Evolutionary conservation across 2,113 vertebrate species (phyloP).

Genomic region (Centrocercus urophasianus): DNA sequence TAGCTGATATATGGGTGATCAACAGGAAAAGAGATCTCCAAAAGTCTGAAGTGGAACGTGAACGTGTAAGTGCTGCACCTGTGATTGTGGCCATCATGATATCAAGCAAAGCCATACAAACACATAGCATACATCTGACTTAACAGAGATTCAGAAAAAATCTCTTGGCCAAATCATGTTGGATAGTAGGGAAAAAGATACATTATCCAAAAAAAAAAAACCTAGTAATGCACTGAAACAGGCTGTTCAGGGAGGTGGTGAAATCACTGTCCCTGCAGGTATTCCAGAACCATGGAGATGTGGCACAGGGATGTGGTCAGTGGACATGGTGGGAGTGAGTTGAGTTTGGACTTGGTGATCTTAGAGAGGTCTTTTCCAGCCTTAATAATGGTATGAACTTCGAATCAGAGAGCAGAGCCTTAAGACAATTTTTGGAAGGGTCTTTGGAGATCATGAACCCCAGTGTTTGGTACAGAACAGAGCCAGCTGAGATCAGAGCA

Average conservation of each 20-base stretch:
- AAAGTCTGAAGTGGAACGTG: fast-evolving
- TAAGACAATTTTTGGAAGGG: not conserved
- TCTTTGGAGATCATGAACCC: fast-evolving
- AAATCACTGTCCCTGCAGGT: no score
- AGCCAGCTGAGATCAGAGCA: not conserved
- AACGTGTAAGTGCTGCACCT: fast-evolving
- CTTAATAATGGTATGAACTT: no score
- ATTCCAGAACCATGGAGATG: no score
- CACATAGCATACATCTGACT: not conserved
- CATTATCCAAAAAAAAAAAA: no score
- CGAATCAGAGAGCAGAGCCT: not conserved
- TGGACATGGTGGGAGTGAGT: no score
- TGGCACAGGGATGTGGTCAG: no score
- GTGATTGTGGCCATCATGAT: not conserved
- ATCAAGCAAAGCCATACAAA: not conserved
- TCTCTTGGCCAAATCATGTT: not conserved
- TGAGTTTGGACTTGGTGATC: no score
- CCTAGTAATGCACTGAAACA: no score
- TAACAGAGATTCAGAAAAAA: not conserved
- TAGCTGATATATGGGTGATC: not conserved
- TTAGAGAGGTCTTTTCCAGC: no score
- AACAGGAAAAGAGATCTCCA: not conserved
- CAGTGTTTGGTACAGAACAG: not conserved
- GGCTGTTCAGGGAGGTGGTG: no score
- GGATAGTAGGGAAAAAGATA: no score